Percentiles rank a stretch among this genome's conserved stretches.
Evolutionary conservation across 1,140 invertebrate genomes (phyloP).

Genomic region (Drosophila erecta): DNA sequence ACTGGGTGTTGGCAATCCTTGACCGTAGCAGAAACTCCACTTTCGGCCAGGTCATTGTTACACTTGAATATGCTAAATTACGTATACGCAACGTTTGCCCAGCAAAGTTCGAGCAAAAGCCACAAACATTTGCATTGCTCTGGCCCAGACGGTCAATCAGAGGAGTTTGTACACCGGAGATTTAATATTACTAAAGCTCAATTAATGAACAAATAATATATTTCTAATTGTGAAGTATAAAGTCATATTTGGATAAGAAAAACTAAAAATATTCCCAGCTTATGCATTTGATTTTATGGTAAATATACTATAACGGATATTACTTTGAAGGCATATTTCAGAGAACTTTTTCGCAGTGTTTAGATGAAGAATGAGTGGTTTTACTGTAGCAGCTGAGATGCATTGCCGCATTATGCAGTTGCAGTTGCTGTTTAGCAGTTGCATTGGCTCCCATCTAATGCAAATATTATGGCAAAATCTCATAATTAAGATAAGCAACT

Average conservation of each 20-base stretch:
- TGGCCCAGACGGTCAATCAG: slow-evolving; percentile 18
- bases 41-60: slow-evolving; percentile 28
- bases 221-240: too few relatives aligned
- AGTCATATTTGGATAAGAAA: too few relatives aligned
- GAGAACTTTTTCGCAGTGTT: background rate
- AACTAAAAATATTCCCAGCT: too few relatives aligned
- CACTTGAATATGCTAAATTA: slow-evolving; percentile 43
- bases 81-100: slow-evolving; percentile 49
- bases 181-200: too few relatives aligned
- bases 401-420: slow-evolving; percentile 43
- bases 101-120: slow-evolving; percentile 40
- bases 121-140: slow-evolving; percentile 62
- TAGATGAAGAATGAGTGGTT: background rate
- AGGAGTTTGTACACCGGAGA: slow-evolving; percentile 6
- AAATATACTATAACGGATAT: background rate
- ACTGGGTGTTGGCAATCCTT: slow-evolving; percentile 38
- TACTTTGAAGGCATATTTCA: background rate
- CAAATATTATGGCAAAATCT: slow-evolving; percentile 77
- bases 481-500: slow-evolving; percentile 78
- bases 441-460: slow-evolving; percentile 49
- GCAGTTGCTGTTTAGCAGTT: slow-evolving; percentile 43
- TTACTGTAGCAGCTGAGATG: slow-evolving; percentile 9
- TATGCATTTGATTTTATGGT: too few relatives aligned
- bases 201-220: too few relatives aligned
- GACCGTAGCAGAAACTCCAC: slow-evolving; percentile 42